Percentiles rank a stretch among this genome's conserved stretches.
Conservation (phyloP, 2,888 invertebrate species). For the Slavum lentiscoides region DNA sequence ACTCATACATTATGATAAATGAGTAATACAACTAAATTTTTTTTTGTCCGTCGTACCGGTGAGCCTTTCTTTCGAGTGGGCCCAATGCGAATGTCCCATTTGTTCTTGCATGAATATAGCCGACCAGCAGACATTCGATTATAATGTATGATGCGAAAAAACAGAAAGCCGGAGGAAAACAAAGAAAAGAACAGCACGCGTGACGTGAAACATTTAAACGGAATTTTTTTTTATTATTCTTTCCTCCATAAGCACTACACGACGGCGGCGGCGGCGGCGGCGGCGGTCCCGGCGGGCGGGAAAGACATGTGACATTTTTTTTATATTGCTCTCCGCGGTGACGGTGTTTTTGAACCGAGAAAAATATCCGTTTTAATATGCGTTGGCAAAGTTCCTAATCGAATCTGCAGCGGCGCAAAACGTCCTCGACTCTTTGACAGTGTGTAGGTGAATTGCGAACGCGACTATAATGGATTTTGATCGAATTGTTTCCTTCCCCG, state of each 20-base stretch:
- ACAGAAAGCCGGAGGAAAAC: background rate
- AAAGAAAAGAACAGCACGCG: background rate
- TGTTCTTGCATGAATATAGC: background rate
- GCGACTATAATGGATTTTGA: slow-evolving; percentile 41
- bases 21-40: no score
- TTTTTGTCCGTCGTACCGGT: no score
- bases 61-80: no score
- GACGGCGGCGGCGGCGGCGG: background rate
- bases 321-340: background rate
- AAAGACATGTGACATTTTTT: slow-evolving; percentile 23
- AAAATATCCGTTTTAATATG: slow-evolving; percentile 48
- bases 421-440: slow-evolving; percentile 38
- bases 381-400: slow-evolving; percentile 52
- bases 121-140: slow-evolving; percentile 2
- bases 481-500: slow-evolving; percentile 26
- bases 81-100: background rate
- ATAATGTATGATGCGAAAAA: background rate
- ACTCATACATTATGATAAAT: no score
- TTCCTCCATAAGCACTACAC: background rate
- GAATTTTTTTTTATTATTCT: background rate
- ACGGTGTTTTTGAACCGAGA: slow-evolving; percentile 34
- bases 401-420: slow-evolving; percentile 29
- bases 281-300: background rate
- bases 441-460: slow-evolving; percentile 32
- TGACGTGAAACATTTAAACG: slow-evolving; percentile 18